phyloP scores from a whole-genome alignment of 2,797 vertebrate genomes.

The Alauda arvensis region DNA sequence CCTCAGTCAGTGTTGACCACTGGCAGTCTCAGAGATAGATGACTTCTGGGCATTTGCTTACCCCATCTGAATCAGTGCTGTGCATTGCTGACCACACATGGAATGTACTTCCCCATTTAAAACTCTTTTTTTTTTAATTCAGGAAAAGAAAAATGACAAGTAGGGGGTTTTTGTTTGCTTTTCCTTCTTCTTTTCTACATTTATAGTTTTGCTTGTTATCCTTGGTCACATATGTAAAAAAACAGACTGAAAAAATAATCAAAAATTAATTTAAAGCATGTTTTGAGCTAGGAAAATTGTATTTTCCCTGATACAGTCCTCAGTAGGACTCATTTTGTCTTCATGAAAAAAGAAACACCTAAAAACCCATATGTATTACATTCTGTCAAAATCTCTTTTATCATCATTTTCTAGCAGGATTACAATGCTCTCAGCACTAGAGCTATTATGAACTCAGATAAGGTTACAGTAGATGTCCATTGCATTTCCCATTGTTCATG shows the following conservation, averaged over 20 bases:
- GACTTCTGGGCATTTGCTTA: background rate
- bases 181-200: background rate
- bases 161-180: background rate
- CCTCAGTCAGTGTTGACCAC: background rate
- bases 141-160: background rate
- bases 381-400: conserved; percentile 6
- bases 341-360: background rate
- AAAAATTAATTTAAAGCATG: background rate
- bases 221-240: background rate
- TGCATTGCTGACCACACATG: background rate
- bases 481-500: background rate
- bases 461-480: background rate
- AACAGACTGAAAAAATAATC: background rate
- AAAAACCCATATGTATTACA: background rate
- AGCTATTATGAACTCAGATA: background rate
- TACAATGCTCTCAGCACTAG: background rate
- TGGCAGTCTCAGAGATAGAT: background rate
- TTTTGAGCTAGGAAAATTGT: background rate
- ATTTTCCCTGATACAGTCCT: background rate
- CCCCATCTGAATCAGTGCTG: background rate
- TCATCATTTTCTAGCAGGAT: background rate
- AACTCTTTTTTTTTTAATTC: background rate
- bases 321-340: background rate
- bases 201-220: background rate
- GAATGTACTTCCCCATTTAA: background rate